Percentiles rank a stretch among this genome's conserved stretches.
phyloP scores from a whole-genome alignment of 2,888 invertebrate species.

The Lamproptera curius region DNA sequence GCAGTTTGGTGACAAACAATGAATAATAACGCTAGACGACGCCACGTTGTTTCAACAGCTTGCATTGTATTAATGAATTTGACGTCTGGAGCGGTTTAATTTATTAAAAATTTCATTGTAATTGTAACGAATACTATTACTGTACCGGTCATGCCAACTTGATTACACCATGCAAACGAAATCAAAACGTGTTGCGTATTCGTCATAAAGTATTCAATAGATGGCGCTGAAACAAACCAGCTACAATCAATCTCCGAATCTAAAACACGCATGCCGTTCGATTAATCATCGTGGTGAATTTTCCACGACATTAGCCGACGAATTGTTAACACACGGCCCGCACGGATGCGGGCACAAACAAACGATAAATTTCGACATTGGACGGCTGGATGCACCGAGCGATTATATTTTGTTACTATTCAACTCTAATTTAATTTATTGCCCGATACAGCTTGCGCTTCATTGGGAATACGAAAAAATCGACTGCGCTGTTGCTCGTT shows the following conservation, averaged over 20 bases:
- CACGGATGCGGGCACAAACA: constrained; percentile 37
- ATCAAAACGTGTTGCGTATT: too few relatives aligned
- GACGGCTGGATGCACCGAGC: constrained; percentile 39
- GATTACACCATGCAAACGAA: too few relatives aligned
- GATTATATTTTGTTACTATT: constrained; percentile 36
- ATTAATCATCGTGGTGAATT: constrained; percentile 31
- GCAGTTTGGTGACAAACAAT: too few relatives aligned
- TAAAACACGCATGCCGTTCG: constrained; percentile 14
- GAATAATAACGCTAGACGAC: too few relatives aligned
- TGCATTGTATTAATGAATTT: too few relatives aligned
- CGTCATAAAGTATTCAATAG: too few relatives aligned
- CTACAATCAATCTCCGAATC: constrained; percentile 19
- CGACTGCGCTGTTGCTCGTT: constrained; percentile 9
- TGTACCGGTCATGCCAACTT: too few relatives aligned
- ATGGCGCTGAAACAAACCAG: not conserved
- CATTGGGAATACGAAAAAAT: constrained; percentile 18
- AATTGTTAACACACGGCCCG: constrained; percentile 26
- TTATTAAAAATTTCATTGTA: too few relatives aligned
- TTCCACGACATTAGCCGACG: constrained; percentile 43
- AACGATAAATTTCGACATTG: constrained; percentile 45
- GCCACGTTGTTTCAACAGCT: too few relatives aligned
- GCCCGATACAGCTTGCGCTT: constrained; percentile 27
- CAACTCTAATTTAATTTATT: constrained; percentile 45
- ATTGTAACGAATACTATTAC: too few relatives aligned
- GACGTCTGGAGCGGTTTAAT: too few relatives aligned